A percentile compares a stretch with the other conserved stretches of the same genome.
Evolutionary conservation across 2,888 invertebrate genomes (phyloP).

Genomic region (Cephus pulcher): DNA sequence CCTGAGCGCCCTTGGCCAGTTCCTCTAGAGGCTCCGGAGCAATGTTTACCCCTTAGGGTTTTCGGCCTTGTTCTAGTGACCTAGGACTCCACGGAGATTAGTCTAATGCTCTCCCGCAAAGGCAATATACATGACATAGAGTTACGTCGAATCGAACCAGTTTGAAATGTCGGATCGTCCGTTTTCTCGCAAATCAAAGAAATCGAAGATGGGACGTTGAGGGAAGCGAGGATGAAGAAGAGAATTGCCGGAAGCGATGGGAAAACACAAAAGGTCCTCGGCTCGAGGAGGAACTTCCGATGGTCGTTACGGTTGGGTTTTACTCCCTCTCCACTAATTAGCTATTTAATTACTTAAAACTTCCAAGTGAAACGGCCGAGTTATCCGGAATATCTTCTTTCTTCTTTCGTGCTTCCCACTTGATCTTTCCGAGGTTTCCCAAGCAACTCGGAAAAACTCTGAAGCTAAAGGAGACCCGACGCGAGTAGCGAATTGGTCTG

Average conservation of each 20-base stretch:
- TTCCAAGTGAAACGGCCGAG: not conserved
- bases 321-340: not conserved
- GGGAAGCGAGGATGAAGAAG: not conserved
- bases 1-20: not conserved
- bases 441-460: not conserved
- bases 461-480: not conserved
- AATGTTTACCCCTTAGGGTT: not conserved
- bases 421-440: not conserved
- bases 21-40: not conserved
- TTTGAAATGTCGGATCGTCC: not conserved
- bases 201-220: not conserved
- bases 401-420: not conserved
- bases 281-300: not conserved
- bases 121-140: not conserved
- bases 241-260: not conserved
- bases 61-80: not conserved
- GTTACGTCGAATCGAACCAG: no score
- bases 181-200: not conserved
- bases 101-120: not conserved
- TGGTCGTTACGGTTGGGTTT: not conserved
- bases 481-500: not conserved
- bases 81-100: not conserved
- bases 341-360: not conserved
- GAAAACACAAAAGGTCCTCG: not conserved
- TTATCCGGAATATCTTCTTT: not conserved